Conservation (phyloP, 2,113 vertebrate species). For the Crotalus viridis region DNA sequence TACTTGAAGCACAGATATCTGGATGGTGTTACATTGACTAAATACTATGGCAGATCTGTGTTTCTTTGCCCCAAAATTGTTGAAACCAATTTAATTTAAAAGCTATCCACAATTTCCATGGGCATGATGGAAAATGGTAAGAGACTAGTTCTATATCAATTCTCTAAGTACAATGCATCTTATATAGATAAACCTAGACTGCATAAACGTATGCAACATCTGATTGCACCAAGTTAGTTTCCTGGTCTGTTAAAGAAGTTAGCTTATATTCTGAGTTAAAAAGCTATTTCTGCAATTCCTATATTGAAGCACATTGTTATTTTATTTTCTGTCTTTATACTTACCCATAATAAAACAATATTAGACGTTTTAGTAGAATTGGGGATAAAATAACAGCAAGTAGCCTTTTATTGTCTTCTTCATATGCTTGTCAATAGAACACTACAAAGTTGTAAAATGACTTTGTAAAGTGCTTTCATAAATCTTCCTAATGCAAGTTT, state of each 20-base stretch:
- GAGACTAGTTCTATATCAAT: neutral
- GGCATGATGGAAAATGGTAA: neutral
- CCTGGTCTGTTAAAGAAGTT: neutral
- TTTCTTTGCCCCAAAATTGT: neutral
- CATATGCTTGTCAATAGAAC: neutral
- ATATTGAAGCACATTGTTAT: constrained; percentile 4
- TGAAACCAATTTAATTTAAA: neutral
- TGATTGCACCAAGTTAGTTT: neutral
- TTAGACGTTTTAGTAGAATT: neutral
- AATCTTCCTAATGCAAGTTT: too few relatives aligned
- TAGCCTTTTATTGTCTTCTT: neutral
- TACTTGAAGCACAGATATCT: neutral
- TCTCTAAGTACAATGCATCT: neutral
- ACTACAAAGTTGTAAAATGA: neutral
- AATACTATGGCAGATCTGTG: neutral
- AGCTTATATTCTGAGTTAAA: neutral
- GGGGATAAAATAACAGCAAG: neutral
- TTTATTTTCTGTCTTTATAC: neutral
- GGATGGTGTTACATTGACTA: neutral
- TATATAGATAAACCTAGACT: neutral
- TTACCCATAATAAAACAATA: neutral
- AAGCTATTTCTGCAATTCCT: neutral
- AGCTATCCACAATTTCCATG: neutral
- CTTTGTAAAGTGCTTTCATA: too few relatives aligned
- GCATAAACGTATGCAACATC: neutral